Conservation (phyloP, 2,113 vertebrate genomes). For the Gymnogyps californianus region DNA sequence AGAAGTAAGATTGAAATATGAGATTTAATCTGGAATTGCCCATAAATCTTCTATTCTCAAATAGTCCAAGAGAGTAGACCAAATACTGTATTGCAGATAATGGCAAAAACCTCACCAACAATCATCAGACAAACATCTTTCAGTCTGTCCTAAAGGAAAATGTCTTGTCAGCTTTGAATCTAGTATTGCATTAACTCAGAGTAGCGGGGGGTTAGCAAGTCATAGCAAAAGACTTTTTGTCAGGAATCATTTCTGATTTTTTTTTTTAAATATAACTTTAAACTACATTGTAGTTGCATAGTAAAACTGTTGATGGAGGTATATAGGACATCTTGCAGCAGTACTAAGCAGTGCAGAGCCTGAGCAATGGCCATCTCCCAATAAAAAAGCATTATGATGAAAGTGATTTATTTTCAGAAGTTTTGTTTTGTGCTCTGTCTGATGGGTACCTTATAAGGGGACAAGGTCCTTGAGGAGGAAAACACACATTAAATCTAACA, state of each 20-base stretch:
- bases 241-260: not conserved
- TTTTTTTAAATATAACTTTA: not conserved
- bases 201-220: not conserved
- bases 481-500: not conserved
- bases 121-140: not conserved
- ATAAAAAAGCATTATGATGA: not conserved
- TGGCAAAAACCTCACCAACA: not conserved
- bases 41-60: not conserved
- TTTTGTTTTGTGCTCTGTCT: not conserved
- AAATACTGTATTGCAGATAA: not conserved
- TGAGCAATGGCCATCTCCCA: not conserved
- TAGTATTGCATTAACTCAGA: not conserved
- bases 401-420: not conserved
- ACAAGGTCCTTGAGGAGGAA: not conserved
- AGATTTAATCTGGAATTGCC: not conserved
- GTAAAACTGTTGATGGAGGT: not conserved
- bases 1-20: not conserved
- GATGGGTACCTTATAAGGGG: not conserved
- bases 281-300: not conserved
- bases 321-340: not conserved
- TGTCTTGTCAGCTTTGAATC: not conserved
- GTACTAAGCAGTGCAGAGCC: not conserved
- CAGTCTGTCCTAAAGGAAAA: not conserved
- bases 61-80: not conserved
- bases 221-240: not conserved